Percentiles rank a stretch among this genome's conserved stretches.
phyloP scores from a whole-genome alignment of 2,888 invertebrate genomes.

The Horisme vitalbata region DNA sequence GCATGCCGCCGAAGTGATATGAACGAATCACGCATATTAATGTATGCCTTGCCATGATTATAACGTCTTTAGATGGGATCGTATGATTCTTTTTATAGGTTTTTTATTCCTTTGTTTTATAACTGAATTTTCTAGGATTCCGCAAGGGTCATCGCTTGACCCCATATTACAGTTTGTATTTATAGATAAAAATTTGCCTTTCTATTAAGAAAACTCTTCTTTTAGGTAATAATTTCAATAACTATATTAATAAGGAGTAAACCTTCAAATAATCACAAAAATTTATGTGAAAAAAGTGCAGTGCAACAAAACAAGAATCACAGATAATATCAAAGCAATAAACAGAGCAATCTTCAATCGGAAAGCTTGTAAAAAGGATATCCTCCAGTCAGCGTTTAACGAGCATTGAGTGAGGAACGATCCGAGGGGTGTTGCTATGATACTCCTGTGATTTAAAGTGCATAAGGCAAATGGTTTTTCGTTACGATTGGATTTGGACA shows the following conservation, averaged over 20 bases:
- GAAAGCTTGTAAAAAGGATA: slow-evolving; percentile 64
- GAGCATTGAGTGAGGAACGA: slow-evolving; percentile 28
- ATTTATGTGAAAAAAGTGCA: slow-evolving; percentile 31
- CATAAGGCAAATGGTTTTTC: slow-evolving; percentile 24
- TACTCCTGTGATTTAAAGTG: slow-evolving; percentile 32
- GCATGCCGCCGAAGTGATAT: slow-evolving; percentile 17
- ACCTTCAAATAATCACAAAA: neutral
- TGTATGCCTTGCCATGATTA: slow-evolving; percentile 30
- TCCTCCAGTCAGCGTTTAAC: slow-evolving; percentile 43
- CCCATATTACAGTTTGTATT: slow-evolving; percentile 1
- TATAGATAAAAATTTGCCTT: too few species aligned
- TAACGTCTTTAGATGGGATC: slow-evolving; percentile 14
- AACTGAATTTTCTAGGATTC: neutral
- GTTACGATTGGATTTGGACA: slow-evolving; percentile 13
- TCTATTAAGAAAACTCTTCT: too few species aligned
- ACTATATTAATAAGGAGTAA: neutral
- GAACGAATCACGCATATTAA: slow-evolving; percentile 38
- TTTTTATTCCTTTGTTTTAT: neutral
- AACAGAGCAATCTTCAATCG: slow-evolving; percentile 59
- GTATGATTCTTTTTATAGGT: neutral
- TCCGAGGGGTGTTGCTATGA: slow-evolving; percentile 54
- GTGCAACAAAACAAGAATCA: slow-evolving; percentile 24
- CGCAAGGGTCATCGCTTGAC: slow-evolving; percentile 8
- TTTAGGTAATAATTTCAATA: too few species aligned
- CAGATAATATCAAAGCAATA: slow-evolving; percentile 47